A percentile compares a stretch with the other conserved stretches of the same genome.
These are phyloP conservation scores for Eulemur coronatus DNA, from an alignment of 2,797 vertebrate species.

Conservation along the genomic window DNA sequence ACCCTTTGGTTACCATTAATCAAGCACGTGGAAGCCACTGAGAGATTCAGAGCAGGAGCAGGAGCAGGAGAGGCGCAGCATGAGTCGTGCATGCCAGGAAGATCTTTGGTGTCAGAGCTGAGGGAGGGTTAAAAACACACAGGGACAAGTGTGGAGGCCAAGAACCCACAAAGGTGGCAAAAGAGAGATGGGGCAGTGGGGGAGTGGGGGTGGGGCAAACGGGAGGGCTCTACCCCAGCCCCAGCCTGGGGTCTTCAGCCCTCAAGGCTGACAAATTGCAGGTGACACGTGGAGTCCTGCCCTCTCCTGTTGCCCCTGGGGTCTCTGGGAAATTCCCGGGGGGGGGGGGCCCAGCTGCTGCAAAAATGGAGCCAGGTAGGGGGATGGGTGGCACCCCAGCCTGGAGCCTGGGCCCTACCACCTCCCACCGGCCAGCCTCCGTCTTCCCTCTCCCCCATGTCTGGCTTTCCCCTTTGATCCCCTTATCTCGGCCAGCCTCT, in stretches of 20 bases:
- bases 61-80: background rate
- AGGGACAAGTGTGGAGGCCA: background rate
- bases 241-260: background rate
- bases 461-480: constrained; percentile 66
- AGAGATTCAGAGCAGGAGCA: background rate
- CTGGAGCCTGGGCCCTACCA: background rate
- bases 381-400: background rate
- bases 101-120: background rate
- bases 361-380: background rate
- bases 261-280: background rate
- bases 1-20: background rate
- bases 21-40: accelerated
- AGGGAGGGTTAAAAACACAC: background rate
- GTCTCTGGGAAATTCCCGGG: constrained; percentile 5
- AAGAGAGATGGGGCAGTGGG: background rate
- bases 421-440: background rate
- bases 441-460: background rate
- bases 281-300: background rate
- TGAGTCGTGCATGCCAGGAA: background rate
- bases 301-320: background rate
- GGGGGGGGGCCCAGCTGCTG: background rate
- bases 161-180: background rate
- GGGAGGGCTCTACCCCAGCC: background rate
- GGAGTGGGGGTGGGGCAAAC: background rate
- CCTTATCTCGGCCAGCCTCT: constrained; percentile 45